phyloP scores from a whole-genome alignment of 37 sponge, comb jelly and placozoan species.

The Chondrosia reniformis region DNA sequence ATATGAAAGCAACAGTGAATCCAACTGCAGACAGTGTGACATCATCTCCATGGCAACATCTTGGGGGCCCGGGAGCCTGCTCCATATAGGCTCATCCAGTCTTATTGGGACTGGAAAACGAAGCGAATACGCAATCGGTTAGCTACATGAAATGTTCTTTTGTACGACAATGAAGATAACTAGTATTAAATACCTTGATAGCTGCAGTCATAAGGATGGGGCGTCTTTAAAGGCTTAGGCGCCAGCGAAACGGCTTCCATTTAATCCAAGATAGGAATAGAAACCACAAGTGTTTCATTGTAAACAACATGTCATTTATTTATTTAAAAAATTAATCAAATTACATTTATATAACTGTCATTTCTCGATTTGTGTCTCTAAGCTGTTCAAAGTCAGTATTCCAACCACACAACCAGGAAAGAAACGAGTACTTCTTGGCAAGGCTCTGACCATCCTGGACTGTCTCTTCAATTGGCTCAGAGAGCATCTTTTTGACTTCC shows the following conservation, averaged over 20 bases:
- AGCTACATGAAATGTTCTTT: not conserved
- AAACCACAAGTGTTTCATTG: too few species aligned
- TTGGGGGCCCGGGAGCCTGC: conserved; percentile 22
- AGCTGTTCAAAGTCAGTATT: too few species aligned
- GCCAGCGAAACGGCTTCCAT: conserved; percentile 44
- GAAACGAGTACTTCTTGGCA: not conserved
- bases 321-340: too few species aligned
- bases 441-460: not conserved
- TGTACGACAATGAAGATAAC: not conserved
- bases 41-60: conserved; percentile 59
- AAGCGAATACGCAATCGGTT: not conserved
- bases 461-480: not conserved
- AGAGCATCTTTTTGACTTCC: not conserved
- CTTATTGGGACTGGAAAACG: conserved; percentile 42
- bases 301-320: too few species aligned
- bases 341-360: too few species aligned
- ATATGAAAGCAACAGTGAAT: conserved; percentile 38
- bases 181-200: conserved; percentile 34
- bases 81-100: conserved; percentile 76
- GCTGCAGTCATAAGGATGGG: conserved; percentile 40
- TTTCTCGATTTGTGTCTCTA: too few species aligned
- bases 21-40: conserved; percentile 67
- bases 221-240: conserved; percentile 30
- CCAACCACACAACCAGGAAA: not conserved
- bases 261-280: conserved; percentile 4